A percentile compares a stretch with the other conserved stretches of the same genome.
phyloP scores from a whole-genome alignment of 2,888 invertebrate species.

The Epinotia demarniana region DNA sequence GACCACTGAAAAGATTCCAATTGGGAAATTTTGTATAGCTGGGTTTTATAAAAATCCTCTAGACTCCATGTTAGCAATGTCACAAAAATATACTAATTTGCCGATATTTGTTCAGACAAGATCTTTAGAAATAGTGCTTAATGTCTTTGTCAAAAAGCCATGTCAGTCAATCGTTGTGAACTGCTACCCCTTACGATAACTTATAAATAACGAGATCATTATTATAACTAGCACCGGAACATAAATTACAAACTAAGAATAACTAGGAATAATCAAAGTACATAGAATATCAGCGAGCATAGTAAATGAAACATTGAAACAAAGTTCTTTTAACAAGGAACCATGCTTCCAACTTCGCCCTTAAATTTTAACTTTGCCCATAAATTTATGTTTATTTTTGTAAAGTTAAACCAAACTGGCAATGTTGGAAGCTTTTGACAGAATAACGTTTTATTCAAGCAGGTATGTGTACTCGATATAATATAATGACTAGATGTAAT shows the following conservation, averaged over 20 bases:
- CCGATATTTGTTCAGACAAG: too few relatives aligned
- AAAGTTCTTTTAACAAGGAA: neutral
- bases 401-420: neutral
- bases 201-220: conserved; percentile 42
- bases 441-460: conserved; percentile 1
- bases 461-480: neutral
- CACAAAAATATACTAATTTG: too few relatives aligned
- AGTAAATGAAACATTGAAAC: neutral
- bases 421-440: neutral
- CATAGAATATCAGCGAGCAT: conserved; percentile 9
- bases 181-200: conserved; percentile 6
- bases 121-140: too few relatives aligned
- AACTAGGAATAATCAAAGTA: conserved; percentile 3
- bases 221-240: conserved; percentile 45
- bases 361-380: neutral
- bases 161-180: conserved; percentile 3
- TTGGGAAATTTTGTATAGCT: too few relatives aligned
- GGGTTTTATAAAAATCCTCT: too few relatives aligned
- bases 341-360: neutral
- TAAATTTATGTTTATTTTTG: neutral
- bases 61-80: too few relatives aligned
- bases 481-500: conserved; percentile 21
- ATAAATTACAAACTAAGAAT: conserved; percentile 32
- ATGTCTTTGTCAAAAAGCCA: neutral
- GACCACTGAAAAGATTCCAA: neutral